Evolutionary conservation across 2,113 vertebrate genomes (phyloP).

Genomic region (Cavia porcellus): DNA sequence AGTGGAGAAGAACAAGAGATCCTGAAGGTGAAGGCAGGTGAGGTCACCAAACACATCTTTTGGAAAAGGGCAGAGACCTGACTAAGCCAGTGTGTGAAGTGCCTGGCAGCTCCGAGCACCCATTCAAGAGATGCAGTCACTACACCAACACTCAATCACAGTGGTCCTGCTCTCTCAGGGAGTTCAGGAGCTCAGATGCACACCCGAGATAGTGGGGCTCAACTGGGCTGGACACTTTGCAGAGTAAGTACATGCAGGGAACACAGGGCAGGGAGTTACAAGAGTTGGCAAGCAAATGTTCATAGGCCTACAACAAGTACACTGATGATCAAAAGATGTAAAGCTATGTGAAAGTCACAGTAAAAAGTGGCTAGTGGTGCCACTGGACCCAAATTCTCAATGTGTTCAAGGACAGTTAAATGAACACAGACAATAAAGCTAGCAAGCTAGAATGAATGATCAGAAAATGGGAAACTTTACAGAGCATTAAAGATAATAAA

Average conservation of each 20-base stretch:
- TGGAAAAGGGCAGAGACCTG: not conserved
- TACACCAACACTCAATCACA: not conserved
- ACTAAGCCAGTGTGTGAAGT: not conserved
- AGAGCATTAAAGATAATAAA: not conserved
- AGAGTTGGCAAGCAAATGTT: not conserved
- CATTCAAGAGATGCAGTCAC: not conserved
- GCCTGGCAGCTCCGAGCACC: not conserved
- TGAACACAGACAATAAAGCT: not conserved
- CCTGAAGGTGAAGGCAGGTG: not conserved
- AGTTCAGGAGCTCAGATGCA: not conserved
- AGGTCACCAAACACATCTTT: not conserved
- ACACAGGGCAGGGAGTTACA: not conserved
- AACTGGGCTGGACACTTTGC: not conserved
- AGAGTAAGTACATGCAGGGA: not conserved
- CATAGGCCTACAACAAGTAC: not conserved
- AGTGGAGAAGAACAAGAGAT: not conserved
- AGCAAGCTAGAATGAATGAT: not conserved
- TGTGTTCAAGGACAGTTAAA: not conserved
- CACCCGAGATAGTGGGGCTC: not conserved
- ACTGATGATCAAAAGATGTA: not conserved
- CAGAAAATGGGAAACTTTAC: not conserved
- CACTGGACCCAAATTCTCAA: not conserved
- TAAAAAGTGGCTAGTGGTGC: not conserved
- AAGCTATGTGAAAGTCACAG: not conserved
- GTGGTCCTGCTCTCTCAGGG: not conserved